Percentiles rank a stretch among this genome's conserved stretches.
These are phyloP conservation scores for Hydroisotoma schaefferi DNA, from an alignment of 2,888 invertebrate species.

Conservation along the genomic window DNA sequence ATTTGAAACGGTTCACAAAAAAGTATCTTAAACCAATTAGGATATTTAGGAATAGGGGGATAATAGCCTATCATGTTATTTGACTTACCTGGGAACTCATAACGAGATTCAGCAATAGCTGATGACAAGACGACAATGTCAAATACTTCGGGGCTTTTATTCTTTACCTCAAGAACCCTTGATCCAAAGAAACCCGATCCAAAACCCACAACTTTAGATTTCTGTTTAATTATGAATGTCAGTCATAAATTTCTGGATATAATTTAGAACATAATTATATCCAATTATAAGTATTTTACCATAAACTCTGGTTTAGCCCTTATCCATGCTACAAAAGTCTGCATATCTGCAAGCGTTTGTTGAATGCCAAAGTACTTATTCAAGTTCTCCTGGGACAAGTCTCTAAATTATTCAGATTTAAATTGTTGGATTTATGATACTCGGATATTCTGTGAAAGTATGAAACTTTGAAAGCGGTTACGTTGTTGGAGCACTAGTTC, in stretches of 20 bases:
- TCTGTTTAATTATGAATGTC: background rate
- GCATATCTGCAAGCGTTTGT: background rate
- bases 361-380: background rate
- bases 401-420: background rate
- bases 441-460: background rate
- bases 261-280: too few species aligned
- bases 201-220: constrained; percentile 10
- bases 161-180: background rate
- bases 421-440: background rate
- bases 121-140: constrained; percentile 27
- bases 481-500: constrained; percentile 26
- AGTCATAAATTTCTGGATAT: background rate
- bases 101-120: constrained; percentile 26
- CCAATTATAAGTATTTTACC: background rate
- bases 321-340: background rate
- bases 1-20: background rate
- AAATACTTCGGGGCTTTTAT: constrained; percentile 22
- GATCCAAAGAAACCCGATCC: background rate
- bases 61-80: background rate
- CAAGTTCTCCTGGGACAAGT: background rate
- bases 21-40: background rate
- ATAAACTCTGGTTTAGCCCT: background rate
- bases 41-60: background rate
- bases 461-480: constrained; percentile 9
- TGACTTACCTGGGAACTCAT: constrained; percentile 30